Evolutionary conservation across 2,888 invertebrate species (phyloP).

Genomic region (Sesia bembeciformis): DNA sequence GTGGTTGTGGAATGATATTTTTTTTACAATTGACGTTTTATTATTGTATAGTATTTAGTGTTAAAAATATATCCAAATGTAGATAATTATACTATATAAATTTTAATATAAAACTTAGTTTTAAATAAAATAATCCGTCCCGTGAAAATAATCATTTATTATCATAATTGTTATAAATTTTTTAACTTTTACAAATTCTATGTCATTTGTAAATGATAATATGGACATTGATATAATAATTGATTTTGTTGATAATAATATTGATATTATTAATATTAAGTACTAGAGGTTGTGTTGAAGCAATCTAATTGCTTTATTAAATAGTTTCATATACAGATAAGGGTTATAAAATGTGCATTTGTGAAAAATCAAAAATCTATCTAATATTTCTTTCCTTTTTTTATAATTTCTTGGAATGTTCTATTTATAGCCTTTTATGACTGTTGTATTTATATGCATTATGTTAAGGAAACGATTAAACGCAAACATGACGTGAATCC

Average conservation of each 20-base stretch:
- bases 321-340: too few species aligned
- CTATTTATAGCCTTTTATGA: too few species aligned
- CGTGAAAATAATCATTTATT: slow-evolving; percentile 29
- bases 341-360: too few species aligned
- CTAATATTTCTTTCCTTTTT: too few species aligned
- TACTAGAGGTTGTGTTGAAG: slow-evolving; percentile 44
- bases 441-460: too few species aligned
- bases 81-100: slow-evolving; percentile 33
- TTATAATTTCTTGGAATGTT: too few species aligned
- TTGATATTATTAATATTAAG: not conserved
- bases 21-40: not conserved
- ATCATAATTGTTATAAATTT: slow-evolving; percentile 14
- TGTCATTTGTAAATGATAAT: slow-evolving; percentile 21
- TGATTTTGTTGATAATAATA: slow-evolving; percentile 17
- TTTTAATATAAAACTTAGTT: slow-evolving; percentile 9
- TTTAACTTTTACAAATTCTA: slow-evolving; percentile 19
- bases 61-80: slow-evolving; percentile 51
- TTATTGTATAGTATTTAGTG: not conserved
- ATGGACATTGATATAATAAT: slow-evolving; percentile 8
- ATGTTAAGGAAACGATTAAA: too few species aligned
- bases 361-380: too few species aligned
- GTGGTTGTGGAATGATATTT: not conserved
- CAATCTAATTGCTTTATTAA: slow-evolving; percentile 44
- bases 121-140: slow-evolving; percentile 39
- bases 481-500: too few species aligned